Conservation (phyloP, 1,140 invertebrate genomes). For the Penaeus vannamei region DNA sequence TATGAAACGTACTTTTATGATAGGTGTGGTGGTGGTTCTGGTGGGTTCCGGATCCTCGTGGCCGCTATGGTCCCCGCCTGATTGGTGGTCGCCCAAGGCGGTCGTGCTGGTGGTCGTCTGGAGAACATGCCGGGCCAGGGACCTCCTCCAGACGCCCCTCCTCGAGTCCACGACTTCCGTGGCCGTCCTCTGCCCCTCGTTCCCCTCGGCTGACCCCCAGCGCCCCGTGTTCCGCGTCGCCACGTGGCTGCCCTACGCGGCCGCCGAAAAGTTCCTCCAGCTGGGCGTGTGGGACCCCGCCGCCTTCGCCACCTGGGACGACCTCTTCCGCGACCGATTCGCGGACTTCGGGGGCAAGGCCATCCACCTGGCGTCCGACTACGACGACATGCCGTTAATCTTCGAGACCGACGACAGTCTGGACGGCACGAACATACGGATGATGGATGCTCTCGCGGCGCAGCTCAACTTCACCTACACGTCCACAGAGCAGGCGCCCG, state of each 20-base stretch:
- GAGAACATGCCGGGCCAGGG: not conserved
- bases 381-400: not conserved
- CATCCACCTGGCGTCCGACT: not conserved
- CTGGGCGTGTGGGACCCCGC: not conserved
- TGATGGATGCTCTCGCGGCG: not conserved
- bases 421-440: not conserved
- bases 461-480: conserved; percentile 4
- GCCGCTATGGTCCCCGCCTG: not conserved
- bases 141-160: not conserved
- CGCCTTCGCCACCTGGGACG: not conserved
- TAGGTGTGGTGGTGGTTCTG: not conserved
- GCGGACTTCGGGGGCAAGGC: not conserved
- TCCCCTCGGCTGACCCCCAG: not conserved
- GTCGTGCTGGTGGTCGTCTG: not conserved
- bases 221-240: not conserved
- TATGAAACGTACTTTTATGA: not conserved
- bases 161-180: not conserved
- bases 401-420: not conserved
- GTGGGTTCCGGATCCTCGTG: not conserved
- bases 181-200: not conserved
- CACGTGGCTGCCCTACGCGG: not conserved
- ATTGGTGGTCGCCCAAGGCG: not conserved
- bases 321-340: not conserved
- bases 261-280: not conserved
- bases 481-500: not conserved